Base-by-base conservation (phyloP, 2,888 invertebrate genomes). In the Calliphora vomitoria region DNA sequence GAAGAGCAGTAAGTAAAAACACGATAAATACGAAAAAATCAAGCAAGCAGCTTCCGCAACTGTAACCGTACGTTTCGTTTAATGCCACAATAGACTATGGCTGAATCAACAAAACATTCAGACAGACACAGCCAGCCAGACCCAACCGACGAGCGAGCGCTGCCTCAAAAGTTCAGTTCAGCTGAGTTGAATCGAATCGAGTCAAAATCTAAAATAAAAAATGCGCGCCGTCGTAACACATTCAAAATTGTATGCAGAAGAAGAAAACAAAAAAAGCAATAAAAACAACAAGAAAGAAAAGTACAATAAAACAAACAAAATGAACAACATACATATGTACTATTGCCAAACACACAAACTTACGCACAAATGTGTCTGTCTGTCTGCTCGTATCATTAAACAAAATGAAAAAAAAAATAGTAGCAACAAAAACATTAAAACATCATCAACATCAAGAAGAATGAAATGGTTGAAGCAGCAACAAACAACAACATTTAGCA, bases 41-140 rank as follows among this genome's bases (percentile, higher is more conserved):
- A 53, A 82, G 47, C 47, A 47, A 82, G 47, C 86, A 88, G 85
- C 88, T 89, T 89, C 89, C 89, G 89, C 86, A 87, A 88, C 88
- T 82, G 78, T 74, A 85, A 83, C 69, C 86, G 87, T 76, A 74
- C 85, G 87, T 81, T 84, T 41, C 62, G 80, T 62, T 86, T 69
- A 82, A 74, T 86, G 72, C 72, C 66, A 71, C 64, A 84, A 76
- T 72, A 81, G 79, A 83, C 50, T 78, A 79, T 80, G 82, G 80
- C 85, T 81, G 84, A 82, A 72, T 86, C 71, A 80, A 71, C 72
- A 79, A 55, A 64, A 18, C 66, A 50, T 72, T 62, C 74, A 47
- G 74, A 82, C 82, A 82, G 60, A 82, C 74, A 18, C 55, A 82
- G 76, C 11, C 55, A 25, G 25, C 25, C 41, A 74, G 68, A 31